These are phyloP conservation scores for Ennomos quercinarius DNA, from an alignment of 2,888 invertebrate species.

Conservation along the genomic window DNA sequence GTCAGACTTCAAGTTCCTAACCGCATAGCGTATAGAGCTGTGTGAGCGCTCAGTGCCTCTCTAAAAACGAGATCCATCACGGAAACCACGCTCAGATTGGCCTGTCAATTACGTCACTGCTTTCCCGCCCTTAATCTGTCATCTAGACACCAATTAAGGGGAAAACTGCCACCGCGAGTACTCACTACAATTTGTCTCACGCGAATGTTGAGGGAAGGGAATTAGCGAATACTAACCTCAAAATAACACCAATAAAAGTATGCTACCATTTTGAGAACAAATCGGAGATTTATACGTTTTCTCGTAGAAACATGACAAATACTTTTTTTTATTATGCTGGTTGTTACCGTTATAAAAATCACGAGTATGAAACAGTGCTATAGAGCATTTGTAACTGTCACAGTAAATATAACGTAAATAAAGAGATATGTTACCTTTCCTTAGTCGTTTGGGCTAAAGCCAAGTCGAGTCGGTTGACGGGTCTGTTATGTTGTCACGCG, in stretches of 20 bases:
- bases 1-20: slow-evolving; percentile 1
- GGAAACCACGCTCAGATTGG: slow-evolving; percentile 72
- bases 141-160: slow-evolving; percentile 81
- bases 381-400: slow-evolving; percentile 65
- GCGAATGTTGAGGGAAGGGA: slow-evolving; percentile 45
- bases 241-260: slow-evolving; percentile 29
- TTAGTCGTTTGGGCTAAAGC: slow-evolving; percentile 73
- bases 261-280: slow-evolving; percentile 21
- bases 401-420: slow-evolving; percentile 70
- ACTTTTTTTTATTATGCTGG: slow-evolving; percentile 40
- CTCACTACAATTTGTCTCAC: slow-evolving; percentile 71
- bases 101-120: slow-evolving; percentile 82
- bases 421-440: slow-evolving; percentile 72
- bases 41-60: slow-evolving; percentile 17
- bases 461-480: slow-evolving; percentile 66
- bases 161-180: slow-evolving; percentile 67
- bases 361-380: slow-evolving; percentile 41
- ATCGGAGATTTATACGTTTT: slow-evolving; percentile 27
- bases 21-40: neutral
- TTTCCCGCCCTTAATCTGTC: slow-evolving; percentile 78
- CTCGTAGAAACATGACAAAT: slow-evolving; percentile 38
- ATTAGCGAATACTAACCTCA: slow-evolving; percentile 38
- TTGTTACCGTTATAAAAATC: slow-evolving; percentile 46
- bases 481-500: slow-evolving; percentile 62
- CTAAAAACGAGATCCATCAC: slow-evolving; percentile 62